Evolutionary conservation across 2,888 invertebrate genomes (phyloP), one percentile per base, ranked within the genome.

Genomic region (Monochamus alternatus): DNA sequence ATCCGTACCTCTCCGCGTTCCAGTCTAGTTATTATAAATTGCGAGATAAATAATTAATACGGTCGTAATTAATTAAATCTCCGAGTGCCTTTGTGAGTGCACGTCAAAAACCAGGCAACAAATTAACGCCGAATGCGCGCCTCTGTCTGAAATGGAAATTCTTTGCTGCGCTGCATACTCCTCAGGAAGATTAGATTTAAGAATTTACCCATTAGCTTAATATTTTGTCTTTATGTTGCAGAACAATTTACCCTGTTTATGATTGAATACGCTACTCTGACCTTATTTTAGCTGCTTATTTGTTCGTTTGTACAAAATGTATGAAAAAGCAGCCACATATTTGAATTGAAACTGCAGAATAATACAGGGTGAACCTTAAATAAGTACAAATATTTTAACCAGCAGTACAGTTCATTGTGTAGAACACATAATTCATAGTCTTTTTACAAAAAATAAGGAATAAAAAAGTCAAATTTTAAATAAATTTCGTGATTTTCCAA

Each of bases 211-310:
- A 55, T 55, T 55, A 55, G 55, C n/a, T n/a, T 55, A 55, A 55
- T n/a, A 55, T 55, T 55, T 55, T 55, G 55, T 22, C n/a, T 55
- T 55, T 55, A 55, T 55, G 55, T 55, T n/a, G 14, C 14, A 14
- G 47, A 9, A 47, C 47, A 47, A 14, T 55, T n/a, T 55, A 55
- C 55, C 8, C n/a, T 22, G 14, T 14, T 55, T 14, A 55, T 55
- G n/a, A 55, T 55, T 55, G 14, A 14, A 55, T 14, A 55, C 55
- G 10, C 55, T 5, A 55, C 55, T 14, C 3, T n/a, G 10, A n/a
- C n/a, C 55, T 55, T 3, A 3, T 22, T 55, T 55, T 10, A 47
- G 38, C 1, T 7, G 38, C 7, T 0, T 7, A 38, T 38, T 38
- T 7, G 38, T 38, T 38, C 38, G 38, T 38, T 38, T 38, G 38